Percentiles rank a stretch among this genome's conserved stretches.
Conservation (phyloP, 2,113 vertebrate species). For the Thunnus thynnus region DNA sequence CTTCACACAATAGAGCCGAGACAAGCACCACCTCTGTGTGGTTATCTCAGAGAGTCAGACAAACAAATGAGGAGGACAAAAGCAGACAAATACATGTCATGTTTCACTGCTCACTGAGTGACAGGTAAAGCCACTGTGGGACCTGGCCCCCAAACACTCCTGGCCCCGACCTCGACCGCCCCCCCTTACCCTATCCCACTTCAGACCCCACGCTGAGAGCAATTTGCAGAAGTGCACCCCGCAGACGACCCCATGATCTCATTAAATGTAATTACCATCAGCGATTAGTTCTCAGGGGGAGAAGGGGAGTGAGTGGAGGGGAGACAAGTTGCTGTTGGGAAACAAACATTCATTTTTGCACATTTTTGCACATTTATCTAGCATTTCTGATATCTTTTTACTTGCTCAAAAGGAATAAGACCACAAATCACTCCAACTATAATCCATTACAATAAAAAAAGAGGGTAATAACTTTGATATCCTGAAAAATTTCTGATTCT, state of each 20-base stretch:
- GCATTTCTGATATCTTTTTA: background rate
- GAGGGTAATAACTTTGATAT: background rate
- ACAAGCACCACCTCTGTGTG: slow-evolving; percentile 59
- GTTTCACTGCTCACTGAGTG: slow-evolving; percentile 64
- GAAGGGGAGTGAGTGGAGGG: background rate
- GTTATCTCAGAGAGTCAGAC: slow-evolving; percentile 68
- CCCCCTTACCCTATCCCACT: slow-evolving; percentile 57
- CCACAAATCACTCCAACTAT: too few species aligned
- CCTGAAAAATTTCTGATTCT: background rate
- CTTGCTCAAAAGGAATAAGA: background rate
- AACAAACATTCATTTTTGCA: slow-evolving; percentile 19
- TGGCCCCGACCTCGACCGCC: slow-evolving; percentile 42
- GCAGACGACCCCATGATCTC: slow-evolving; percentile 80
- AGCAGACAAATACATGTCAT: slow-evolving; percentile 69
- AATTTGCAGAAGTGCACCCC: slow-evolving; percentile 80
- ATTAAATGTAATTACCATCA: slow-evolving; percentile 86
- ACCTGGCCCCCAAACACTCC: slow-evolving; percentile 62
- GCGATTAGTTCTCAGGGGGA: slow-evolving; percentile 61
- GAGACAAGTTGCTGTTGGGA: slow-evolving; percentile 15
- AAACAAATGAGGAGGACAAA: slow-evolving; percentile 72
- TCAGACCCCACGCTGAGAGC: slow-evolving; percentile 79
- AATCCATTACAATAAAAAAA: background rate
- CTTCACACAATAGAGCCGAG: slow-evolving; percentile 70
- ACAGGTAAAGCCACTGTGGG: slow-evolving; percentile 50
- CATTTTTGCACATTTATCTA: background rate